Base-by-base conservation (phyloP, 2,113 vertebrate genomes). In the Perca flavescens region DNA sequence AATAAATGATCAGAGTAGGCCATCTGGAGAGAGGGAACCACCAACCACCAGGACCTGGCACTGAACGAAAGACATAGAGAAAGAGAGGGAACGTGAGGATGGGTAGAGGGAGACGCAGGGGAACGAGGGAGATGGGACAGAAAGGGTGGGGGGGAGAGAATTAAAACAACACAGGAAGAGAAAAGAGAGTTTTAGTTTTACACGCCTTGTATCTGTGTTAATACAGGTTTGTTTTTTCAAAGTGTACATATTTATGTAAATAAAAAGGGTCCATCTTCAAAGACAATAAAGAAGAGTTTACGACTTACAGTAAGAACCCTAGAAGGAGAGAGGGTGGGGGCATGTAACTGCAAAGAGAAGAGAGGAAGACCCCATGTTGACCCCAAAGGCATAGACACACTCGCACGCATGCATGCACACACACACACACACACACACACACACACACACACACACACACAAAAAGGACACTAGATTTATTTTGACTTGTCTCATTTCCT, bases 1-100 rank as follows among this genome's bases (percentile, higher is more conserved):
- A 97, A 95, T 97, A 93, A 97, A 97, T 97, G 96, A 96, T 96
- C 97, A 95, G 96, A 97, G 93, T 86, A 74, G 91, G 94, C 96
- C 96, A 96, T 97, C 96, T 98, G 97, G 96, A 96, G 93, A 92
- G 92, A 93, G 94, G 84, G 87, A 87, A 92, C 91, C 89, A 91
- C 86, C 89, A 91, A 88, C 82, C 91, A 90, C 80, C 83, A 91
- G 85, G 91, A 85, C 85, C 91, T 93, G 94, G 91, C 89, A 91
- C 74, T 15, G 69, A 87, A 83, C 78, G 17, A 85, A 85, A 87
- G 83, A 87, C 72, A 72, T 68, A 76, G 49, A 73, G 31, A 83
- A 49, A 77, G 79, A 81, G 49, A 83, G 74, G 62, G 82, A 88
- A 63, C 31, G 64, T 63, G 80, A 66, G 60, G 86, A 74, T 52